These are phyloP conservation scores for Pectinophora gossypiella DNA, from an alignment of 1,140 invertebrate species.

Conservation along the genomic window DNA sequence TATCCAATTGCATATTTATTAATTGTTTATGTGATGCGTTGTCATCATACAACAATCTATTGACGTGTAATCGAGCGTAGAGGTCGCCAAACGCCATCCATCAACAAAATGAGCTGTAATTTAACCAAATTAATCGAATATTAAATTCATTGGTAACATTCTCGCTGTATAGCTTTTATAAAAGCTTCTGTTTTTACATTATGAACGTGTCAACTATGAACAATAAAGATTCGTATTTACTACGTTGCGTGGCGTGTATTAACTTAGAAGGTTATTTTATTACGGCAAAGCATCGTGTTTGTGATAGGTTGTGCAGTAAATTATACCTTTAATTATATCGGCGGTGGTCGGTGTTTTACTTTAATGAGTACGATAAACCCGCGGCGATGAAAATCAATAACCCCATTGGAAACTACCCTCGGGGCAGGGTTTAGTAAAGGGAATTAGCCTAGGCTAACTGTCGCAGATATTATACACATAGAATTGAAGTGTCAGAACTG, in stretches of 20 bases:
- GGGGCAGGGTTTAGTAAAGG: too few species aligned
- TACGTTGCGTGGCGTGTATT: constrained; percentile 38
- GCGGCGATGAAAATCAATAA: constrained; percentile 37
- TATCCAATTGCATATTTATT: too few species aligned
- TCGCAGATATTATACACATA: too few species aligned
- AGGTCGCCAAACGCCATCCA: constrained; percentile 12
- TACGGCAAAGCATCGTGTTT: constrained; percentile 57
- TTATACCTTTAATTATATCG: constrained; percentile 57
- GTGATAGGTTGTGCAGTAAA: constrained; percentile 50
- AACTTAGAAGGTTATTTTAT: constrained; percentile 33
- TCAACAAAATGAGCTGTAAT: constrained; percentile 9
- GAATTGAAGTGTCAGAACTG: too few species aligned
- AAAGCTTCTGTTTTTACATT: constrained; percentile 3
- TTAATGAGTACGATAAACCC: constrained; percentile 40
- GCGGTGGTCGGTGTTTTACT: constrained; percentile 35
- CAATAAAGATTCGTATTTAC: constrained; percentile 57
- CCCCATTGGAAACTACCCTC: not conserved
- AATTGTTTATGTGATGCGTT: too few species aligned
- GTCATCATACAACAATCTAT: too few species aligned
- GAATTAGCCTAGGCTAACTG: too few species aligned
- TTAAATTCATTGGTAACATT: not conserved
- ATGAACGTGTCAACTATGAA: constrained; percentile 15
- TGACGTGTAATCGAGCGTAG: constrained; percentile 15
- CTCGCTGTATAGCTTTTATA: not conserved
- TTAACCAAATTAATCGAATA: not conserved